Conservation (phyloP, 2,888 invertebrate species). For the Linnaemya tessellans region DNA sequence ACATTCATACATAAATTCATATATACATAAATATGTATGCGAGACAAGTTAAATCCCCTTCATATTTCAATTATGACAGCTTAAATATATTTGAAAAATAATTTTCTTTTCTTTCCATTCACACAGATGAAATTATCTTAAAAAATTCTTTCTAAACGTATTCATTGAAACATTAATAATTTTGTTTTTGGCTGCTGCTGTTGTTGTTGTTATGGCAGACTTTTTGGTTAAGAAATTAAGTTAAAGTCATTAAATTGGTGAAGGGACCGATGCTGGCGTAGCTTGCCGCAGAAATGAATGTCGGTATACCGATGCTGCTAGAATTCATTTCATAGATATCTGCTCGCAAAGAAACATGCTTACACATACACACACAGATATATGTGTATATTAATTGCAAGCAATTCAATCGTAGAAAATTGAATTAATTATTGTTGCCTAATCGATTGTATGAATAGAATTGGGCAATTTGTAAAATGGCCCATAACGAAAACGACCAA, state of each 20-base stretch:
- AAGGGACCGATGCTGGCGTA: conserved; percentile 21
- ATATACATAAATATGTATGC: too few species aligned
- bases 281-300: not conserved
- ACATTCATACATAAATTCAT: too few species aligned
- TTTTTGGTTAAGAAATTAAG: conserved; percentile 42
- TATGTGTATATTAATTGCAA: conserved; percentile 3
- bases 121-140: not conserved
- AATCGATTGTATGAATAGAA: conserved; percentile 78
- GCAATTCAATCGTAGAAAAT: conserved; percentile 74
- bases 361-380: conserved; percentile 9
- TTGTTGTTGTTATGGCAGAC: conserved; percentile 8
- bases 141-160: not conserved
- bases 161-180: conserved; percentile 40
- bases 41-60: not conserved
- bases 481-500: conserved; percentile 1
- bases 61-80: not conserved
- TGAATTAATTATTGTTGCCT: conserved; percentile 82
- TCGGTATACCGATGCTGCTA: not conserved
- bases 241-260: conserved; percentile 38
- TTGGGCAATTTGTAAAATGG: conserved; percentile 61
- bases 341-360: not conserved
- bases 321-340: not conserved
- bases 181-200: not conserved
- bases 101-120: not conserved
- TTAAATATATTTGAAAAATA: not conserved